Evolutionary conservation across 1,140 invertebrate genomes (phyloP).

Genomic region (Popillia japonica): DNA sequence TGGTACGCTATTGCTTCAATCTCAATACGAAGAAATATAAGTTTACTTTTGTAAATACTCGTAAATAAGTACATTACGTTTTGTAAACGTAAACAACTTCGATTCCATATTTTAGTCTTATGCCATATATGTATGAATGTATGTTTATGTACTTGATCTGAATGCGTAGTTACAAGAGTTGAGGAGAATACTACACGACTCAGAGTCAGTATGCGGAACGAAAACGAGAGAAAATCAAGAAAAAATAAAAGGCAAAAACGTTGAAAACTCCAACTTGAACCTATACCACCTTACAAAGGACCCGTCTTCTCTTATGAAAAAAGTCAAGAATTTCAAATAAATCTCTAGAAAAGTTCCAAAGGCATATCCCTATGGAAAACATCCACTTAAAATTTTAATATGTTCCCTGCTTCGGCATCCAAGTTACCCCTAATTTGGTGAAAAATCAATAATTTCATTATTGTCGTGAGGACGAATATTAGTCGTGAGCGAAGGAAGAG

Average conservation of each 20-base stretch:
- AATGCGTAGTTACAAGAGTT: conserved; percentile 1
- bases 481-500: conserved; percentile 22
- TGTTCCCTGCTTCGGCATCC: conserved; percentile 43
- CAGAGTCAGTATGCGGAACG: conserved; percentile 12
- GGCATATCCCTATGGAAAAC: conserved; percentile 40
- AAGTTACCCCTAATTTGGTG: conserved; percentile 45
- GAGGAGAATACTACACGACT: neutral
- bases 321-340: conserved; percentile 35
- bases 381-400: conserved; percentile 49
- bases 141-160: neutral
- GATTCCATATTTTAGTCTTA: too few relatives aligned
- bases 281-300: conserved; percentile 27
- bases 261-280: conserved; percentile 40
- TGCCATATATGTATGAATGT: neutral
- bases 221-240: conserved; percentile 34
- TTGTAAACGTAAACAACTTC: too few relatives aligned
- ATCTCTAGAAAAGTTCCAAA: conserved; percentile 36
- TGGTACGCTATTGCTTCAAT: too few relatives aligned
- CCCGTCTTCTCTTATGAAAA: conserved; percentile 31
- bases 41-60: too few relatives aligned
- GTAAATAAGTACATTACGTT: too few relatives aligned
- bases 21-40: too few relatives aligned
- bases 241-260: conserved; percentile 25
- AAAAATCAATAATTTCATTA: conserved; percentile 48
- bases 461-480: conserved; percentile 41